Base-by-base conservation (phyloP, 2,797 vertebrate genomes). In the Morus bassanus region DNA sequence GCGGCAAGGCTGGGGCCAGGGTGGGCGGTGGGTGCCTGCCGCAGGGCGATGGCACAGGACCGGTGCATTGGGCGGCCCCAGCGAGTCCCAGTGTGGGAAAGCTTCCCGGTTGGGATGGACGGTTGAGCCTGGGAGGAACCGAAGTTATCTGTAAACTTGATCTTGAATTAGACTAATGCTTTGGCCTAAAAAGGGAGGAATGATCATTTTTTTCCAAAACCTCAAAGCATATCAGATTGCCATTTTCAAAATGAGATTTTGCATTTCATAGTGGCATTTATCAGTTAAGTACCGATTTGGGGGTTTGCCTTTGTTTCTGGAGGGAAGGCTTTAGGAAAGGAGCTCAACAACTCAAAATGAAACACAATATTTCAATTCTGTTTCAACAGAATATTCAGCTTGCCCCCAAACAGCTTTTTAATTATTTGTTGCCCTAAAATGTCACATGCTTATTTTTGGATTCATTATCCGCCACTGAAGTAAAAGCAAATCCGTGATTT, bases 1-100 rank as follows among this genome's bases (percentile, higher is more conserved):
- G 24, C 3, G 2, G 17, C 1, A 0, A 46, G 24, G 41, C 61
- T 0, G 6, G 63, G 30, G 63, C 72, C 15, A 14, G 60, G 50
- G 46, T 0, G 1, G 51, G 64, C 0, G 0, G 13, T 30, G 89
- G 83, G 76, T 50, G 37, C 54, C 18, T 6, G 6, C 11, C 0
- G 12, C 19, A 9, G 85, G 1, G 0, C 4, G 7, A 41, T 21
- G 43, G 8, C 9, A 4, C 0, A 18, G 37, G 21, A 56, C 30
- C 2, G 2, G 54, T 25, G 50, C 3, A 3, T 24, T 35, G 22
- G 64, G 61, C 2, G 6, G 45, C 51, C 73, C 56, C 4, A 12
- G 50, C 2, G 30, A 11, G 13, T 41, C 85, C 81, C 2, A 6
- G 30, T 1, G 28, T 7, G 43, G 83, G 70, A 60, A 53, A 16